Evolutionary conservation across 37 sponge, comb jelly and placozoan species (phyloP).

Genomic region (Dysidea cf. avara): DNA sequence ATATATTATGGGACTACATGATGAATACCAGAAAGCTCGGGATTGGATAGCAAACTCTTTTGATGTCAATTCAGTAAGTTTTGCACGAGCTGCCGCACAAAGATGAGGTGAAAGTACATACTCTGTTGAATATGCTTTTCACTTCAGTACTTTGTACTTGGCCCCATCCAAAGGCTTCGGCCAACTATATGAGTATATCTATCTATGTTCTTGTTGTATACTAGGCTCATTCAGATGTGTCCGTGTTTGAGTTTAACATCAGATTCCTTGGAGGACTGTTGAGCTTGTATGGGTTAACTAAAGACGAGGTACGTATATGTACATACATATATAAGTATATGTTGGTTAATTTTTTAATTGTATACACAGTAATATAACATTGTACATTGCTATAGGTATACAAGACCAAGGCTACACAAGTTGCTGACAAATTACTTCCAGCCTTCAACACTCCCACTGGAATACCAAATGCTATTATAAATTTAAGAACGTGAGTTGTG

Average conservation of each 20-base stretch:
- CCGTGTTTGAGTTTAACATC: constrained; percentile 89
- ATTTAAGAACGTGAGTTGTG: constrained; percentile 63
- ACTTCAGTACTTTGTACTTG: too few species aligned
- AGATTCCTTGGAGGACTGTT: constrained; percentile 84
- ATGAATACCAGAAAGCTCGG: constrained; percentile 74
- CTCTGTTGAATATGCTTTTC: too few species aligned
- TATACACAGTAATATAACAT: background rate
- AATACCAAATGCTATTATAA: constrained; percentile 72
- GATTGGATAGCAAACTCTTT: constrained; percentile 74
- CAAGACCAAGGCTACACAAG: constrained; percentile 73
- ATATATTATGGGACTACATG: constrained; percentile 73
- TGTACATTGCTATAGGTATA: constrained; percentile 46
- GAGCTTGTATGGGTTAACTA: constrained; percentile 74
- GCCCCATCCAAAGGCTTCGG: too few species aligned
- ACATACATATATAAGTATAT: background rate
- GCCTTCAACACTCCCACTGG: constrained; percentile 89
- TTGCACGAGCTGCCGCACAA: too few species aligned
- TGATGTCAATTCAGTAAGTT: constrained; percentile 53
- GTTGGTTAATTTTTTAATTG: background rate
- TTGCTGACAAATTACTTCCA: constrained; percentile 77
- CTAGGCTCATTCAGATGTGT: constrained; percentile 71
- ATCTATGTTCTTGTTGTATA: background rate
- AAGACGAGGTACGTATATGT: constrained; percentile 64
- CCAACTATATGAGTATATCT: background rate
- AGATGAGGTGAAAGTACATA: background rate